A percentile compares a stretch with the other conserved stretches of the same genome.
phyloP scores from a whole-genome alignment of 2,797 vertebrate species.

The Hydrocynus forskahlii region DNA sequence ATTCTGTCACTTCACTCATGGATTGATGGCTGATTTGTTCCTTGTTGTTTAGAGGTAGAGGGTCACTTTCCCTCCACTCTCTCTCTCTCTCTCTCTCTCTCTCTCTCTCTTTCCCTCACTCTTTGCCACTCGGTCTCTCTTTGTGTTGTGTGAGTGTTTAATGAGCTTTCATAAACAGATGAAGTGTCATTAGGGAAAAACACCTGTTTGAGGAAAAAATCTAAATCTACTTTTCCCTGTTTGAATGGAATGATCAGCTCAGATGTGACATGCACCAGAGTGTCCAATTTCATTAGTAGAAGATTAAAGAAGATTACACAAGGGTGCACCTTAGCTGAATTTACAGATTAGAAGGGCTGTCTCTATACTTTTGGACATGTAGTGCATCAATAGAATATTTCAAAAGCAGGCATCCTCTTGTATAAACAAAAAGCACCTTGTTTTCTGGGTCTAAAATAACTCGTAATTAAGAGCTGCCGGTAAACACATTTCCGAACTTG shows the following conservation, averaged over 20 bases:
- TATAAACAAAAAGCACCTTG: slow-evolving; percentile 1
- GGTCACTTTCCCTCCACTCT: not conserved
- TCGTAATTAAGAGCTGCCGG: slow-evolving; percentile 28
- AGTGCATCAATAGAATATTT: not conserved
- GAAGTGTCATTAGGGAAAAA: slow-evolving; percentile 35
- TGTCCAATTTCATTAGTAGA: not conserved
- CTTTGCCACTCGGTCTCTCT: not conserved
- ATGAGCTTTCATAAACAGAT: slow-evolving; percentile 48
- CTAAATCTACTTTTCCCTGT: slow-evolving; percentile 11
- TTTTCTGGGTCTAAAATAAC: slow-evolving; percentile 9
- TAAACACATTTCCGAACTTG: slow-evolving; percentile 22
- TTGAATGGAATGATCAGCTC: slow-evolving; percentile 34
- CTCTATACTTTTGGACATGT: not conserved
- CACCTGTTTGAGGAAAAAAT: slow-evolving; percentile 43
- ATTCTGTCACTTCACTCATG: slow-evolving; percentile 36
- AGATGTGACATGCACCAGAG: not conserved
- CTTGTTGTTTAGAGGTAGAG: slow-evolving; percentile 31
- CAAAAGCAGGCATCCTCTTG: slow-evolving; percentile 11
- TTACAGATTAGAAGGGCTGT: not conserved
- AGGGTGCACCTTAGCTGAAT: not conserved
- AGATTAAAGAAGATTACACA: not conserved
- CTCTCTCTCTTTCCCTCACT: not conserved
- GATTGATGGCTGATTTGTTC: slow-evolving; percentile 47
- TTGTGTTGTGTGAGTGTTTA: slow-evolving; percentile 24
- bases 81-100: not conserved